Evolutionary conservation across 1,140 invertebrate genomes (phyloP), one percentile per base, ranked within the genome.

Genomic region (Planococcus citri): DNA sequence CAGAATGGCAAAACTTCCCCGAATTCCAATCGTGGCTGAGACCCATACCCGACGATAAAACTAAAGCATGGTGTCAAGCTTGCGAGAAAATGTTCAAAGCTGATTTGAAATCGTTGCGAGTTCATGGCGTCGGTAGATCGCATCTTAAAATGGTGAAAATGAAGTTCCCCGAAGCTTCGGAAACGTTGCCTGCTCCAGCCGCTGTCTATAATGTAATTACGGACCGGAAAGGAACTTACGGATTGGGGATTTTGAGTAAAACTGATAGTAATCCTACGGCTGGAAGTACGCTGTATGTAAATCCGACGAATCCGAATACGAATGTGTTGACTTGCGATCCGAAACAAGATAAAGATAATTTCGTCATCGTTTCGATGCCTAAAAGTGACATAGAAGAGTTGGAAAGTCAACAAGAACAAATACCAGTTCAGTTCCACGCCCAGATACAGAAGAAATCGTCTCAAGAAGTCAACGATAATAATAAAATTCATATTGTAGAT

Each of bases 31-130:
- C 68, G 9, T 74, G 74, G 74, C 60, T 74, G 22, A 68, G 70
- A 38, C 64, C 71, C 10, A 70, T 71, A 38, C 69, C 71, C 12
- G 71, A 70, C 38, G 71, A 73, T 57, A 51, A 68, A 33, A 73
- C 73, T 38, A 74, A 74, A 38, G 74, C 74, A 17, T 71, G 68
- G 71, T 74, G 74, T 17, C 70, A 74, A 61, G 70, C 73, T 25
- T 74, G 74, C 69, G 70, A 72, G 21, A 72, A 73, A 41, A 51
- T 73, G 8, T 72, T 74, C 69, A 68, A 72, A 27, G 74, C 74
- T 41, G 73, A 74, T 72, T 64, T 74, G 33, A 74, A 70, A 27
- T 73, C 73, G 8, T 60, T 74, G 14, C 25, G 72, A 20, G 69
- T 72, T 8, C 73, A 74, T 22, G 71, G 71, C 27, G 68, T 71